These are phyloP conservation scores for Fratercula arctica DNA, from an alignment of 2,797 vertebrate species.

Conservation along the genomic window DNA sequence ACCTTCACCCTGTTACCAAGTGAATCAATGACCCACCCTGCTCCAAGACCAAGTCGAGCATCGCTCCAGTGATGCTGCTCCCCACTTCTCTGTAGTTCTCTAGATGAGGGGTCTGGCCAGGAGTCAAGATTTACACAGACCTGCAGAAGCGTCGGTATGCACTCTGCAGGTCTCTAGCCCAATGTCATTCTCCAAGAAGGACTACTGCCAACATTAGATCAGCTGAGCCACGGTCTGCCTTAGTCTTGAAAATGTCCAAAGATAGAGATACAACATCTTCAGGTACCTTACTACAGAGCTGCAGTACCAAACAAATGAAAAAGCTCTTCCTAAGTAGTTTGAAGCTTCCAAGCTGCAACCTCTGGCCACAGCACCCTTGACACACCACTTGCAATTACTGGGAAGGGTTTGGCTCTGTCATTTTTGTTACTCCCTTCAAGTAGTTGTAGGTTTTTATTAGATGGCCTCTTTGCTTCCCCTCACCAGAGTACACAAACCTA, in stretches of 20 bases:
- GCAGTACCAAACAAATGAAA: not conserved
- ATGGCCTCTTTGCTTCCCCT: not conserved
- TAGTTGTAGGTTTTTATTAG: not conserved
- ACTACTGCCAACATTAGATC: not conserved
- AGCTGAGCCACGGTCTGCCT: not conserved
- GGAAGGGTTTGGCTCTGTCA: not conserved
- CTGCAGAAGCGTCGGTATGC: not conserved
- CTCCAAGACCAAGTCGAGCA: not conserved
- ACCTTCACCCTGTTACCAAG: not conserved
- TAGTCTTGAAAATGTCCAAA: not conserved
- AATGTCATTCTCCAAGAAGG: not conserved
- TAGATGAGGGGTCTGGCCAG: not conserved
- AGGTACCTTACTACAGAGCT: not conserved
- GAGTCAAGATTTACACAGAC: not conserved
- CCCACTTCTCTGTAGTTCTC: not conserved
- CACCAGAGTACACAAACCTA: not conserved
- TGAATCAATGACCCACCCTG: not conserved
- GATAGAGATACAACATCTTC: not conserved
- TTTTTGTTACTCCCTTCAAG: not conserved
- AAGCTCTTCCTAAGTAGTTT: not conserved
- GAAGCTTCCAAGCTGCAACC: not conserved
- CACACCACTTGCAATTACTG: not conserved
- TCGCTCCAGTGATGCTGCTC: not conserved
- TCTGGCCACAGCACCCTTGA: not conserved
- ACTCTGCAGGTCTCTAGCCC: not conserved